Evolutionary conservation across 92 coral and sea anemone genomes (phyloP), one percentile per base, ranked within the genome.

Genomic region (Palythoa heliodiscus): DNA sequence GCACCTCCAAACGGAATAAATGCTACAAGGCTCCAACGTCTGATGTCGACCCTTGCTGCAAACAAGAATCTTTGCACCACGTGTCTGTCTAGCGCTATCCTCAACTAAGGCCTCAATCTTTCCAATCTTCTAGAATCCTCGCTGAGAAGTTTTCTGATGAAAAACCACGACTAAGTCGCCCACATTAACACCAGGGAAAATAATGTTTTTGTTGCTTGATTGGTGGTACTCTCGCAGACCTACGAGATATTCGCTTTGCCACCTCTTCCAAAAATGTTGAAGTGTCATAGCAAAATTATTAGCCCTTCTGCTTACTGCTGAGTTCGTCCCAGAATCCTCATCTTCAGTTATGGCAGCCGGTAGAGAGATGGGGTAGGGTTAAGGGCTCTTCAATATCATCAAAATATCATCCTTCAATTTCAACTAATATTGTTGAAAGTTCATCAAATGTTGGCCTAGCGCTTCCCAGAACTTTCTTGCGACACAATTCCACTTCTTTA

Each of bases 401-500:
- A n/a, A n/a, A n/a, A n/a, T n/a, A n/a, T n/a, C n/a, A n/a, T n/a
- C 29, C 90, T 64, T 87, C 90, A 9, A 87, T 60, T 22, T 87
- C 90, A 55, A 66, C 60, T 20, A 87, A 19, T 17, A 82, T 75
- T 5, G 90, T 87, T 12, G 66, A 66, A 3, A 87, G 73, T 58
- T 82, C 90, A 38, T 87, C 89, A 79, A 76, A 86, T 43, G 87
- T 87, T 47, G 79, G 19, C 12, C 52, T 29, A 17, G 89, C 75
- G 29, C 75, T 79, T 20, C 90, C 87, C 2, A 87, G 71, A 0
- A 58, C 57, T 16, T 87, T 87, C 87, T 75, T 87, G 37, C 82
- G 47, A 53, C 90, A 82, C 64, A 61, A 68, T 15, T 83, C 70
- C 78, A 83, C 68, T 68, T 37, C 58, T 70, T 47, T 47, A 24